Evolutionary conservation across 2,113 vertebrate genomes (phyloP), one percentile per base, ranked within the genome.

Genomic region (Cacatua alba): DNA sequence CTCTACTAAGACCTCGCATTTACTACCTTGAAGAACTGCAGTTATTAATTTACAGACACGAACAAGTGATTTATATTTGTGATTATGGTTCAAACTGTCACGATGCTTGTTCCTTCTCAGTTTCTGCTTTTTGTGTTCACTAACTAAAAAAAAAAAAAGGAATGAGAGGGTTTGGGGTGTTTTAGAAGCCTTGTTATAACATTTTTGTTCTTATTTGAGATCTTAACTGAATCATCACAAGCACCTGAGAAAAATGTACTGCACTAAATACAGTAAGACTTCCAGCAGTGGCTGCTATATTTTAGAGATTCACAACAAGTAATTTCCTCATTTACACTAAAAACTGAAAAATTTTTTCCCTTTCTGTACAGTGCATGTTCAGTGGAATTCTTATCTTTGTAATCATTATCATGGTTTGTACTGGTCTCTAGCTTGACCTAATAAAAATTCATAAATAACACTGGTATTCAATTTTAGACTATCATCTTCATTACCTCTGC

Each of bases 21-120:
- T 92, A 6, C 53, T 88, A 10, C 71, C 59, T 69, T 69, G 71
- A 92, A 78, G 53, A 81, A 71, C 33, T 86, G 44, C 55, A 90
- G 57, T 88, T 88, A 86, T 82, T 93, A 90, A 93, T 92, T 94
- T 85, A 33, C 37, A 83, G 68, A 19, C 49, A 77, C 52, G 76
- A 86, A 64, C 29, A n/a, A 83, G 72, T 77, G 44, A 86, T 94
- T 96, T 84, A 84, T 83, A 86, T 62, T 86, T n/a, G 74, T 81
- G 68, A 78, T 91, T 86, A 86, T 7, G 13, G 51, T 91, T 94
- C 86, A 92, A 81, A 74, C 41, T 35, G 28, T 49, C 29, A n/a
- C 57, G 72, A 67, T 43, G 57, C 28, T 90, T 87, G 33, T 78
- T 90, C 85, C 33, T 67, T 53, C 81, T 92, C 37, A 5, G 33